These are phyloP conservation scores for Aspiorhynchus laticeps DNA, from an alignment of 2,113 vertebrate species.

Conservation along the genomic window DNA sequence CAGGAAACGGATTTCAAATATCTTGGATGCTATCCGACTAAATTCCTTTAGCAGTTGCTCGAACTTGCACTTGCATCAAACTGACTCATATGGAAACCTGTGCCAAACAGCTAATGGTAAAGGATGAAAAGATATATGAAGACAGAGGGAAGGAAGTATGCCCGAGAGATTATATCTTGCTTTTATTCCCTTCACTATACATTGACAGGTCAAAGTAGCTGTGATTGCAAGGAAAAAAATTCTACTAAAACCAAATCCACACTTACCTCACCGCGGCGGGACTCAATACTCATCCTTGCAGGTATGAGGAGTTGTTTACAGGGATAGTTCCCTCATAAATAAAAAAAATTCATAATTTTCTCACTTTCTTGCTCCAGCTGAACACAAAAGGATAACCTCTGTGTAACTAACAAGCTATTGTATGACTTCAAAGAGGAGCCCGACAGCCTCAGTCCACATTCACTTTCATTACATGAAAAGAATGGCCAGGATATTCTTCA, in stretches of 20 bases:
- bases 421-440: background rate
- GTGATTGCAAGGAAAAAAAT: background rate
- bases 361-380: background rate
- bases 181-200: background rate
- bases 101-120: conserved; percentile 19
- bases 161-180: background rate
- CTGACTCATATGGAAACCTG: conserved; percentile 18
- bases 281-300: background rate
- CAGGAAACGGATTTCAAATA: background rate
- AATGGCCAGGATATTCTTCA: background rate
- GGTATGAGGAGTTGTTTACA: background rate
- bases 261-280: background rate
- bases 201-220: background rate
- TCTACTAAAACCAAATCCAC: background rate
- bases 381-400: background rate
- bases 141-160: background rate
- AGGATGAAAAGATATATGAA: background rate
- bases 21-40: conserved; percentile 2
- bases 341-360: background rate
- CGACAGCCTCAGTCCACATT: background rate
- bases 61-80: conserved; percentile 6
- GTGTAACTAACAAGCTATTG: background rate
- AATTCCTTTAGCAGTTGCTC: conserved; percentile 15
- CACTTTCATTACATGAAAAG: background rate
- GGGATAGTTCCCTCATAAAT: background rate